Conservation (phyloP, 1,140 invertebrate species). For the Hormaphis cornu region DNA sequence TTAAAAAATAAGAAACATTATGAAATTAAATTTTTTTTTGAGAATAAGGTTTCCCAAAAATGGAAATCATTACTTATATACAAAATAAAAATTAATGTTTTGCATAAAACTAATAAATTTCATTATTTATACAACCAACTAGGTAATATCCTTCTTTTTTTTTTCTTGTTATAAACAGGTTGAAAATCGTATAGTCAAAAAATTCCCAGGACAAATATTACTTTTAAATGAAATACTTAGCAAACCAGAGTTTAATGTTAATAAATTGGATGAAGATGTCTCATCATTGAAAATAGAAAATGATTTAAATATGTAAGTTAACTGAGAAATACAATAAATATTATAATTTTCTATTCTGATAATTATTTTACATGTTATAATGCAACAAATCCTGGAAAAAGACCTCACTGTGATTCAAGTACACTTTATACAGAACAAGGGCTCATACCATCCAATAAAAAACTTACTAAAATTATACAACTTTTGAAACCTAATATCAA, state of each 20-base stretch:
- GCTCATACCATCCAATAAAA: slow-evolving; percentile 77
- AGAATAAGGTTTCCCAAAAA: too few relatives aligned
- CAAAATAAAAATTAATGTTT: too few relatives aligned
- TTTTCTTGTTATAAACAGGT: slow-evolving; percentile 46
- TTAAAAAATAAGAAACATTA: too few relatives aligned
- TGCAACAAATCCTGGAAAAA: neutral
- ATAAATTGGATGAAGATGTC: slow-evolving; percentile 74
- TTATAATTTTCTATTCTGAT: neutral
- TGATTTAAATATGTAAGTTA: slow-evolving; percentile 48
- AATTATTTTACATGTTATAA: neutral
- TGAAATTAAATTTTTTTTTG: too few relatives aligned
- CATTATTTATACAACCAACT: too few relatives aligned
- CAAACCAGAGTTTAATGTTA: slow-evolving; percentile 65
- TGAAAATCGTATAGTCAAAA: slow-evolving; percentile 72
- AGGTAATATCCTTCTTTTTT: neutral
- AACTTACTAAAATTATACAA: slow-evolving; percentile 73
- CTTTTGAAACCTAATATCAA: slow-evolving; percentile 87
- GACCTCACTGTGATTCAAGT: slow-evolving; percentile 14
- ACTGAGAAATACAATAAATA: neutral
- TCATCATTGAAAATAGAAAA: slow-evolving; percentile 62
- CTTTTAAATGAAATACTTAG: slow-evolving; percentile 74
- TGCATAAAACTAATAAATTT: too few relatives aligned
- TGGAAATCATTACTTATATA: too few relatives aligned
- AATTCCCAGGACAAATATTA: slow-evolving; percentile 83
- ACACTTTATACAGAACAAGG: slow-evolving; percentile 62